A percentile compares a stretch with the other conserved stretches of the same genome.
phyloP scores from a whole-genome alignment of 2,797 vertebrate genomes.

The Microtus obscurus region DNA sequence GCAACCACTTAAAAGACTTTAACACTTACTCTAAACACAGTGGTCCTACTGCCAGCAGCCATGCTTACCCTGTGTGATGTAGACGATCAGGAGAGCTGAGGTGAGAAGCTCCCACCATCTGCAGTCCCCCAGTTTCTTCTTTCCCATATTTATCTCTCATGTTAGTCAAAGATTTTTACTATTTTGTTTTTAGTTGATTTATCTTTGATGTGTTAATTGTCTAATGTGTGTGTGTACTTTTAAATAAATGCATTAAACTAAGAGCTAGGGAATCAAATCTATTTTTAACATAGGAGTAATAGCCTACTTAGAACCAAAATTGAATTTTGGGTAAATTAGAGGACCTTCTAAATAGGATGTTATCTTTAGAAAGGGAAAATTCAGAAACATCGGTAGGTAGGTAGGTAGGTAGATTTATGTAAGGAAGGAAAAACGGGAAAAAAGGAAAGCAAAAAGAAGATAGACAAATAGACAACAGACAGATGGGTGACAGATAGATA shows the following conservation, averaged over 20 bases:
- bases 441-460: neutral
- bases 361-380: conserved; percentile 9
- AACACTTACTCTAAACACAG: too few species aligned
- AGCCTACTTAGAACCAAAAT: neutral
- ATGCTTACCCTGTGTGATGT: neutral
- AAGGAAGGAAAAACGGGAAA: neutral
- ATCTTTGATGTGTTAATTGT: neutral
- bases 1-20: neutral
- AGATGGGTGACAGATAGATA: neutral
- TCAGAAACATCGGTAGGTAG: neutral
- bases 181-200: neutral
- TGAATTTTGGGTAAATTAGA: neutral
- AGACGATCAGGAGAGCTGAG: neutral
- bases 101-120: neutral
- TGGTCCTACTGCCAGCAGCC: too few species aligned
- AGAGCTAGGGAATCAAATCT: neutral
- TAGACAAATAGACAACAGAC: neutral
- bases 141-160: neutral
- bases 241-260: neutral
- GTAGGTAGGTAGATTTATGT: neutral
- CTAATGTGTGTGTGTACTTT: neutral
- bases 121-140: neutral
- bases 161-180: neutral
- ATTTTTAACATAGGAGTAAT: neutral
- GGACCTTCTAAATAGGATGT: neutral